Evolutionary conservation across 2,113 vertebrate species (phyloP).

Genomic region (Bos javanicus): DNA sequence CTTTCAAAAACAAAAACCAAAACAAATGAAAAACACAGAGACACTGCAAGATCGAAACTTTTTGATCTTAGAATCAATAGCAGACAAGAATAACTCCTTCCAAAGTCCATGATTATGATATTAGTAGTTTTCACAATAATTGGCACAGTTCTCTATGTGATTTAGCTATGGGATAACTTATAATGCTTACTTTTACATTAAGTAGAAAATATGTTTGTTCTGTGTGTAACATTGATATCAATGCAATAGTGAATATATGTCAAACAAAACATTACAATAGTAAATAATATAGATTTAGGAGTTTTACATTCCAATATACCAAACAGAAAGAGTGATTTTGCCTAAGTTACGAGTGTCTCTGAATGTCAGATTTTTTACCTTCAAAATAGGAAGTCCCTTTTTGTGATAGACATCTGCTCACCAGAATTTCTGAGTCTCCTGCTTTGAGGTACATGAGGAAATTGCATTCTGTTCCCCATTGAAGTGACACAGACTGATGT

Average conservation of each 20-base stretch:
- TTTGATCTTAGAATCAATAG: background rate
- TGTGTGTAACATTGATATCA: background rate
- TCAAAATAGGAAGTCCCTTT: background rate
- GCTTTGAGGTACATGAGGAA: background rate
- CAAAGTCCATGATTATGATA: background rate
- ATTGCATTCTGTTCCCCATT: background rate
- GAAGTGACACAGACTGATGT: background rate
- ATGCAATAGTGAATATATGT: background rate
- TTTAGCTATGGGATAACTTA: background rate
- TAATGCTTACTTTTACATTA: background rate
- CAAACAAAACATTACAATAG: background rate
- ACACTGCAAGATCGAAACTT: background rate
- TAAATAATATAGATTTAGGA: background rate
- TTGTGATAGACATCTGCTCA: background rate
- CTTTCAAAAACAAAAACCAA: conserved; percentile 14
- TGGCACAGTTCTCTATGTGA: background rate
- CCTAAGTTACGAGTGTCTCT: background rate
- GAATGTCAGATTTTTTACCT: background rate
- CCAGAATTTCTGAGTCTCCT: background rate
- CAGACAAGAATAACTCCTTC: background rate
- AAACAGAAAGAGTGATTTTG: background rate
- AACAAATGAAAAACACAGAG: conserved; percentile 40
- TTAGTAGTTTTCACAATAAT: background rate
- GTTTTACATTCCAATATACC: background rate
- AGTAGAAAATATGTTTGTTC: background rate